Percentiles rank a stretch among this genome's conserved stretches.
These are phyloP conservation scores for Epinephelus coioides DNA, from an alignment of 2,797 vertebrate genomes.

Conservation along the genomic window DNA sequence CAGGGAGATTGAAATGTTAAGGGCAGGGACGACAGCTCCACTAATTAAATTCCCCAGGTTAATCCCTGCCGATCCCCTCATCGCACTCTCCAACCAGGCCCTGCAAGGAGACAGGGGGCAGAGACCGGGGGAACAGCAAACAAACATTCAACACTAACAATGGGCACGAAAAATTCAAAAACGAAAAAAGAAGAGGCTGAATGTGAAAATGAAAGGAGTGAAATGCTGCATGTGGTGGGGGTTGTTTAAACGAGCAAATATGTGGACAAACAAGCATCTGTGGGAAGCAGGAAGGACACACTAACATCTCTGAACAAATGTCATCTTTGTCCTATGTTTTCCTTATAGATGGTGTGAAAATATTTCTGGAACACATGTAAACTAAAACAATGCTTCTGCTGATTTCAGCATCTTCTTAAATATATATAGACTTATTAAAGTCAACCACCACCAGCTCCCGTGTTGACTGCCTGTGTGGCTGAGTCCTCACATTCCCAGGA, in stretches of 20 bases:
- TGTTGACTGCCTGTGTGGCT: constrained; percentile 11
- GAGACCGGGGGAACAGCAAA: constrained; percentile 67
- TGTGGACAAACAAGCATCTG: constrained; percentile 46
- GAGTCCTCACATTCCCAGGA: constrained; percentile 40
- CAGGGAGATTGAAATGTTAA: constrained; percentile 85
- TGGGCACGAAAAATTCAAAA: constrained; percentile 26
- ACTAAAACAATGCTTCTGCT: background rate
- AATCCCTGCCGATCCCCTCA: constrained; percentile 92
- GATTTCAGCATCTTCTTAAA: background rate
- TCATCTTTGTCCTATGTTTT: background rate
- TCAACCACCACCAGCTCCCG: background rate
- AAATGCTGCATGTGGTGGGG: constrained; percentile 30
- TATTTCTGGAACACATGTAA: background rate
- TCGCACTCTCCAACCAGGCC: constrained; percentile 88
- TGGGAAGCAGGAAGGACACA: constrained; percentile 22
- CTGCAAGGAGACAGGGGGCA: constrained; percentile 62
- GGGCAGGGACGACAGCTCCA: constrained; percentile 82
- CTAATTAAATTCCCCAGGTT: constrained; percentile 98
- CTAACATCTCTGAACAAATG: background rate
- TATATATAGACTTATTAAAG: constrained; percentile 3
- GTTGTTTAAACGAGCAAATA: constrained; percentile 43
- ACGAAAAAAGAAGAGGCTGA: constrained; percentile 43
- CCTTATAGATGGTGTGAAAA: background rate
- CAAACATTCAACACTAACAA: constrained; percentile 75
- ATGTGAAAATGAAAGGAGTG: constrained; percentile 47